phyloP scores from a whole-genome alignment of 2,113 vertebrate species.

The Cephalopterus ornatus region DNA sequence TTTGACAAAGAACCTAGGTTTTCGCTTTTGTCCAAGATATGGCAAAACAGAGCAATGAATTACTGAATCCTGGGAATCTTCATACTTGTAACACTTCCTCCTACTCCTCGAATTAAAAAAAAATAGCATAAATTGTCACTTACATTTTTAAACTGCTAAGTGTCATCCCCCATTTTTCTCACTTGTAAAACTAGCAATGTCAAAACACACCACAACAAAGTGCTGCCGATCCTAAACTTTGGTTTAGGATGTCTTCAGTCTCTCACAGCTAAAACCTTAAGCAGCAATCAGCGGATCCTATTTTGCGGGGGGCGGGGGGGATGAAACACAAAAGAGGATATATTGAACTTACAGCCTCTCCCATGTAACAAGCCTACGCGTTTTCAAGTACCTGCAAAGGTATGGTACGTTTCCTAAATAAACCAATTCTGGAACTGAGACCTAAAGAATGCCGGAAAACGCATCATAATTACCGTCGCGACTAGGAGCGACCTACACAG shows the following conservation, averaged over 20 bases:
- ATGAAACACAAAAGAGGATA: not conserved
- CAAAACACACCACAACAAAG: not conserved
- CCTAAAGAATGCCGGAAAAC: not conserved
- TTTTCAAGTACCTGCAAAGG: not conserved
- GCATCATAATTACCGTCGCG: not conserved
- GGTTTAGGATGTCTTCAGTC: not conserved
- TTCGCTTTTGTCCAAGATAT: not conserved
- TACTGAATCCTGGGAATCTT: not conserved
- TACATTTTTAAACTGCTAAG: not conserved
- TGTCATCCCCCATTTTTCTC: not conserved
- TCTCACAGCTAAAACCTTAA: not conserved
- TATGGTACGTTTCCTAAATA: not conserved
- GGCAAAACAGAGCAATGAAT: not conserved
- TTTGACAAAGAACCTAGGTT: not conserved
- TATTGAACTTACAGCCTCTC: not conserved
- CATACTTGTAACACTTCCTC: not conserved
- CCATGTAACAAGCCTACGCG: not conserved
- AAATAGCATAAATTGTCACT: not conserved
- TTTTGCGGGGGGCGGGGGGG: not conserved
- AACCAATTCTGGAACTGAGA: not conserved
- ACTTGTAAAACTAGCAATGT: not conserved
- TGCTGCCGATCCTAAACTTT: not conserved
- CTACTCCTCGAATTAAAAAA: not conserved
- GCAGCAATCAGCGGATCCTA: not conserved
- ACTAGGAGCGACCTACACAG: not conserved